These are phyloP conservation scores for Theretra japonica DNA, from an alignment of 2,888 invertebrate species.

Conservation along the genomic window DNA sequence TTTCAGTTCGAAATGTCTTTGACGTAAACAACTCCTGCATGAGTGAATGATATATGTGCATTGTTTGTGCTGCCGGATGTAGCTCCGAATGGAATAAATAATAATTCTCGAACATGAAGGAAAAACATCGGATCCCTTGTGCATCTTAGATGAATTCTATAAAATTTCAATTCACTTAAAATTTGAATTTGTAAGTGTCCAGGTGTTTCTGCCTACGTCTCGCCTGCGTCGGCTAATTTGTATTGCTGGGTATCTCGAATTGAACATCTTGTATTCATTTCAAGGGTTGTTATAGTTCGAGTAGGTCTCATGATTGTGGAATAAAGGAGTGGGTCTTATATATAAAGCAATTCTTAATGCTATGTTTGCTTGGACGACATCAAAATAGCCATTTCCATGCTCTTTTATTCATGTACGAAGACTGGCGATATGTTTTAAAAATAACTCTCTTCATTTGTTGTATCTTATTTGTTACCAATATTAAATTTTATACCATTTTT, in stretches of 20 bases:
- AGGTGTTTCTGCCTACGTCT: conserved; percentile 51
- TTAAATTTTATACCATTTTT: neutral
- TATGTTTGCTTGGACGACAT: too few species aligned
- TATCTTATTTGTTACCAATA: neutral
- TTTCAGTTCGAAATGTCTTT: conserved; percentile 14
- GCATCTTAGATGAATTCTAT: conserved; percentile 55
- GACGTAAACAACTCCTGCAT: conserved; percentile 37
- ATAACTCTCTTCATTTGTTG: neutral
- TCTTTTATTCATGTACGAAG: too few species aligned
- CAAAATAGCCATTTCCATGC: too few species aligned
- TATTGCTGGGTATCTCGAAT: neutral
- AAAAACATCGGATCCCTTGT: conserved; percentile 48
- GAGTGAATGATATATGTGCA: conserved; percentile 34
- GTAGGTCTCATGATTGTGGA: too few species aligned
- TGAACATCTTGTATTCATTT: neutral
- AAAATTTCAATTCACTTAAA: conserved; percentile 47
- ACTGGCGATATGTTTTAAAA: too few species aligned
- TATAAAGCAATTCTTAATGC: too few species aligned
- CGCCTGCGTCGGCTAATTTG: neutral
- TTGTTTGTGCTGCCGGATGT: conserved; percentile 48
- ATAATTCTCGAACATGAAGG: conserved; percentile 42
- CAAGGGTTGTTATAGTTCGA: neutral
- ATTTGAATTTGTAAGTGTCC: conserved; percentile 74
- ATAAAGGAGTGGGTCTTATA: too few species aligned
- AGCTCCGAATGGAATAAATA: conserved; percentile 47